Conservation (phyloP, 2,113 vertebrate genomes). For the Noturus placidus region DNA sequence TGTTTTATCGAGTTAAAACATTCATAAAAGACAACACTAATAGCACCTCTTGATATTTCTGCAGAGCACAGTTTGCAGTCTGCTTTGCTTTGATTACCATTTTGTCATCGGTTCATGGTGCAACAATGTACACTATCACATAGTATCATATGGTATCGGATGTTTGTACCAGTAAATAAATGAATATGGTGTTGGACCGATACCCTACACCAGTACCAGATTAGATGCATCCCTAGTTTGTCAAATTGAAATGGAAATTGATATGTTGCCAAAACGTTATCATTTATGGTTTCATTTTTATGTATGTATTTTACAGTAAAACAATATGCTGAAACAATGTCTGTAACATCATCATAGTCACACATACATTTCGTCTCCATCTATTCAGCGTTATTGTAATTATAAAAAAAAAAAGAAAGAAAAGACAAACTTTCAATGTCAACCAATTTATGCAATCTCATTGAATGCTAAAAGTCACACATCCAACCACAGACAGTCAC, state of each 20-base stretch:
- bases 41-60: neutral
- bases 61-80: neutral
- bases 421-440: neutral
- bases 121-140: neutral
- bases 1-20: neutral
- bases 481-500: slow-evolving; percentile 19
- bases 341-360: neutral
- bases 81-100: neutral
- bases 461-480: slow-evolving; percentile 27
- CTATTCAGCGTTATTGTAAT: neutral
- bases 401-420: neutral
- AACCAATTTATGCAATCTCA: slow-evolving; percentile 37
- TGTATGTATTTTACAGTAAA: neutral
- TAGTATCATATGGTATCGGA: neutral
- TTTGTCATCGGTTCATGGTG: neutral
- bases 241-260: neutral
- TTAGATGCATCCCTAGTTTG: neutral
- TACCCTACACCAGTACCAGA: neutral
- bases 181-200: neutral
- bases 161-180: neutral
- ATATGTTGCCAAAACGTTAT: neutral
- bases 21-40: neutral
- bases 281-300: neutral
- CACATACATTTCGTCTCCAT: neutral
- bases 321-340: neutral